Evolutionary conservation across 1,140 invertebrate genomes (phyloP).

Genomic region (Meloidogyne hapla): DNA sequence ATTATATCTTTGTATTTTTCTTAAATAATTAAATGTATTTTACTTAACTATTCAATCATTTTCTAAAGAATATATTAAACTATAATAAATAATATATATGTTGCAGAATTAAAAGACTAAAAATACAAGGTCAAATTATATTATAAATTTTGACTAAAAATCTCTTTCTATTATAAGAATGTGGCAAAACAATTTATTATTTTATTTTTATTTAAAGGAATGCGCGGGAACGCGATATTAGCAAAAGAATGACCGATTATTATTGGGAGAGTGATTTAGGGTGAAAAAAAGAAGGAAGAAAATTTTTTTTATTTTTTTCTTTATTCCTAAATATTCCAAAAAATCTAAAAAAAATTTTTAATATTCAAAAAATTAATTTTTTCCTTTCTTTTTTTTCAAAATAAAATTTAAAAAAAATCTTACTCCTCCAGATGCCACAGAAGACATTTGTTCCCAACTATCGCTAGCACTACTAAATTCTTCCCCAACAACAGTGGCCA

Average conservation of each 20-base stretch:
- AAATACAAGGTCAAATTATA: background rate
- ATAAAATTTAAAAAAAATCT: background rate
- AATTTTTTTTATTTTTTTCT: no score
- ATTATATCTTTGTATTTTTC: no score
- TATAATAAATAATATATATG: no score
- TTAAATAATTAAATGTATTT: no score
- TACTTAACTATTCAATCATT: no score
- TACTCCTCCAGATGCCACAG: background rate
- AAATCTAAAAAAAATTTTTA: background rate
- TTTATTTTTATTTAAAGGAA: background rate
- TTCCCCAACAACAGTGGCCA: background rate
- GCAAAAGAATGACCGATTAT: background rate
- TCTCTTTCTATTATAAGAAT: background rate
- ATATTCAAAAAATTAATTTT: background rate
- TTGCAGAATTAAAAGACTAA: background rate
- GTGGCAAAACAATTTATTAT: conserved; percentile 7
- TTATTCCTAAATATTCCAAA: no score
- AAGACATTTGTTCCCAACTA: conserved; percentile 2
- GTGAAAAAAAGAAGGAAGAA: background rate
- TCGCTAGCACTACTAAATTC: conserved; percentile 5
- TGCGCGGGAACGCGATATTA: background rate
- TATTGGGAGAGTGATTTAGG: background rate
- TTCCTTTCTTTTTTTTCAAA: background rate
- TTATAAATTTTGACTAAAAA: conserved; percentile 5
- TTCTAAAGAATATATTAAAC: no score